phyloP scores from a whole-genome alignment of 2,113 vertebrate genomes.

The Columbina picui region DNA sequence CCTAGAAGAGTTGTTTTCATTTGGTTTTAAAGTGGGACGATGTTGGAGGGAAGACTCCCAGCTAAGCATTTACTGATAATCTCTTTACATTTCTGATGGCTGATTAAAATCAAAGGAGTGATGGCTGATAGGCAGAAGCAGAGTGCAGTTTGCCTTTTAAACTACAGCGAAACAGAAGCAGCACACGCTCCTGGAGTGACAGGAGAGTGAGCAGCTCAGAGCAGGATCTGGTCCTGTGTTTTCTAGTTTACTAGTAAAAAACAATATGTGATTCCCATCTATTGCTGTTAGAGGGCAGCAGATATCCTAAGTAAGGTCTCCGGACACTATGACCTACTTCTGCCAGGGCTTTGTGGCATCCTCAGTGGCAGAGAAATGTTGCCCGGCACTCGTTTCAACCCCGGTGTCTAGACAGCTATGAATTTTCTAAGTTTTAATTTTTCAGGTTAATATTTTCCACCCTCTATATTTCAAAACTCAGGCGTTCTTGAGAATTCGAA shows the following conservation, averaged over 20 bases:
- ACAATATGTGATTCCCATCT: background rate
- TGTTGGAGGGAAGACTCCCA: background rate
- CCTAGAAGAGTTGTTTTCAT: background rate
- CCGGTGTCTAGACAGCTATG: background rate
- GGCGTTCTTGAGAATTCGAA: background rate
- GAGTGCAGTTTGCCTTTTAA: background rate
- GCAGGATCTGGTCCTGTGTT: background rate
- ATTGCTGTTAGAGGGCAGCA: conserved; percentile 61
- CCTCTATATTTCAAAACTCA: background rate
- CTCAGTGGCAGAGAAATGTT: background rate
- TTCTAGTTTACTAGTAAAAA: background rate
- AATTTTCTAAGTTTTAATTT: background rate
- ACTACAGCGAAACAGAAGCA: rapidly evolving
- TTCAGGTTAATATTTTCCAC: background rate
- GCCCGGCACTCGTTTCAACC: background rate
- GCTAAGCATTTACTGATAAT: no score
- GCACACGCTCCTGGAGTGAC: rapidly evolving
- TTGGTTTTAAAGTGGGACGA: background rate
- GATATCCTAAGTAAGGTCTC: background rate
- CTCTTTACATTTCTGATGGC: background rate
- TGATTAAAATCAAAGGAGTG: background rate
- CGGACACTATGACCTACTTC: background rate
- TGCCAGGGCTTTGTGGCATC: background rate
- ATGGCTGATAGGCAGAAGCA: background rate
- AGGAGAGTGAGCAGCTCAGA: background rate